Percentiles rank a stretch among this genome's conserved stretches.
Conservation (phyloP, 1,140 invertebrate species). For the Bombus superbus region DNA sequence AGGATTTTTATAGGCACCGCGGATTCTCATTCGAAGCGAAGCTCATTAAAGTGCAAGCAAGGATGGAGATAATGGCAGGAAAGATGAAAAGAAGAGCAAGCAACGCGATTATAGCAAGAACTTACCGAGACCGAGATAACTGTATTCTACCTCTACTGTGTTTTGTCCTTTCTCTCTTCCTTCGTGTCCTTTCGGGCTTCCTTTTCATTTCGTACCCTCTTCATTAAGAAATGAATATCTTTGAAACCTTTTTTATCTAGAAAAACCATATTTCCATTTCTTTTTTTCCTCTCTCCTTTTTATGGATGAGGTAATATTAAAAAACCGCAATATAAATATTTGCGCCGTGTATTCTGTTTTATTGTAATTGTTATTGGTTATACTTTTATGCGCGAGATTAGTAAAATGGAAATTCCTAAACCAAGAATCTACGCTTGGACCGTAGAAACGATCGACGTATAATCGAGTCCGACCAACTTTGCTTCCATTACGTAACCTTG, state of each 20-base stretch:
- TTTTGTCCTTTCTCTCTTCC: constrained; percentile 36
- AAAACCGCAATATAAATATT: not conserved
- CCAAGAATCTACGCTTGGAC: not conserved
- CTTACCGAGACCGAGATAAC: constrained; percentile 32
- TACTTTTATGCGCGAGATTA: too few species aligned
- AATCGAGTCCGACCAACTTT: not conserved
- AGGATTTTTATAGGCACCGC: not conserved
- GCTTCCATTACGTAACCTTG: not conserved
- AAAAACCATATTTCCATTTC: not conserved
- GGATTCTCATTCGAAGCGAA: not conserved
- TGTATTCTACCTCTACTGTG: constrained; percentile 38
- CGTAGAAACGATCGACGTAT: not conserved
- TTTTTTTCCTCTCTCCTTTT: not conserved
- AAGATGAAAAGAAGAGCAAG: constrained; percentile 45
- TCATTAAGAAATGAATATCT: not conserved
- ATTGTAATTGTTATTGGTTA: not conserved
- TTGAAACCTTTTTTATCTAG: not conserved
- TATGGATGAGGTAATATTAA: too few species aligned
- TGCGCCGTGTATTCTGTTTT: too few species aligned
- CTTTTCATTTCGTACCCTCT: constrained; percentile 11
- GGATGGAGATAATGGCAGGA: constrained; percentile 44
- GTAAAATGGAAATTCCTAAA: not conserved
- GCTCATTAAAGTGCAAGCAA: constrained; percentile 36
- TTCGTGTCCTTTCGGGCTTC: constrained; percentile 27
- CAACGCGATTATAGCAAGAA: constrained; percentile 34